Evolutionary conservation across 30 jellyfish, hydroid and myxozoan genomes (phyloP).

Genomic region (Pseudorhiza aurosa): DNA sequence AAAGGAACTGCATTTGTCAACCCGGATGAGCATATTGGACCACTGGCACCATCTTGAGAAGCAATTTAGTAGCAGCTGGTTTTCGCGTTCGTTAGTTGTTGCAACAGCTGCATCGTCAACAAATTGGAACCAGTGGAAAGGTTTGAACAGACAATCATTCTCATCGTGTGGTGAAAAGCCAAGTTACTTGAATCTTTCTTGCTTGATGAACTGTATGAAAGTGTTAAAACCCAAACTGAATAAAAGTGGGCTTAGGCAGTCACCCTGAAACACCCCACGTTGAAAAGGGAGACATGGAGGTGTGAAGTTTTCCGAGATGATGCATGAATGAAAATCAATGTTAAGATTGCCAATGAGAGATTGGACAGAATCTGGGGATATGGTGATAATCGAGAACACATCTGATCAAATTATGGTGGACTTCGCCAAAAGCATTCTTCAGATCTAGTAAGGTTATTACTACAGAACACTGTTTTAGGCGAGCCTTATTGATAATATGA

Average conservation of each 20-base stretch:
- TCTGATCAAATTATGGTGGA: conserved; percentile 9
- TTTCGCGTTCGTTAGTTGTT: not conserved
- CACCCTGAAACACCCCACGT: not conserved
- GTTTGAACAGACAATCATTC: conserved; percentile 11
- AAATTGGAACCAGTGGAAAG: conserved; percentile 19
- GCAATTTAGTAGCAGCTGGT: not conserved
- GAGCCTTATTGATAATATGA: conserved; percentile 43
- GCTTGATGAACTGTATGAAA: not conserved
- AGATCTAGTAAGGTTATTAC: conserved; percentile 31
- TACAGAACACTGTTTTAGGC: conserved; percentile 18
- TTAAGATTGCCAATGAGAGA: conserved; percentile 7
- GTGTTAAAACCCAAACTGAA: conserved; percentile 5
- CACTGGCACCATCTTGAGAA: not conserved
- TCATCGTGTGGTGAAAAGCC: no score
- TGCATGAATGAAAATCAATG: not conserved
- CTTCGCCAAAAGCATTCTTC: conserved; percentile 20
- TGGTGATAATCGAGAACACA: conserved; percentile 17
- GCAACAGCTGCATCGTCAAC: conserved; percentile 20
- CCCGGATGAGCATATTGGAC: conserved; percentile 28
- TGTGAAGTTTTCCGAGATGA: not conserved
- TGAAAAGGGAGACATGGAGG: not conserved
- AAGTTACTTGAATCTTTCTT: conserved; percentile 8
- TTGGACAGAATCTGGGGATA: conserved; percentile 1
- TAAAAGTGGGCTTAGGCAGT: conserved; percentile 18
- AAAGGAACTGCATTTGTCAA: conserved; percentile 5